Base-by-base conservation (phyloP, 2,113 vertebrate species). In the Oryzias javanicus region DNA sequence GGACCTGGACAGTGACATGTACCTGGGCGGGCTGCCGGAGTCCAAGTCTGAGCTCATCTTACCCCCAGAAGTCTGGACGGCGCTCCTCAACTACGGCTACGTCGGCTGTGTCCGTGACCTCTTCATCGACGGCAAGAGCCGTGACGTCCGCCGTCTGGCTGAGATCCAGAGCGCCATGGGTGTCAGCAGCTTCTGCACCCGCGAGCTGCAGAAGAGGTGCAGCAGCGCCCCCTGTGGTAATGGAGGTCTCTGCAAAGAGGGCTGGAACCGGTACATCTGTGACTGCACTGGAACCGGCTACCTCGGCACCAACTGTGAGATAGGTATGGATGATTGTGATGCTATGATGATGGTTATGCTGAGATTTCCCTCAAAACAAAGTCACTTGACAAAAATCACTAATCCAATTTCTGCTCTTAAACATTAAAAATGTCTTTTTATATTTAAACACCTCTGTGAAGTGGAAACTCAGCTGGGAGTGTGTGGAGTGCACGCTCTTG, bases 201-300 rank as follows among this genome's bases (percentile, higher is more conserved):
- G 95, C 0, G 95, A 97, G 70, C 93, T 92, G 0, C 91, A 94
- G 81, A 94, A 94, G 67, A 91, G 93, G 40, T 97, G 95, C 71
- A 90, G 91, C 18, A 91, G 90, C 0, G 72, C 91, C 4, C 95
- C 95, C 14, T 98, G 95, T 69, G 90, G 80, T 8, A 94, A 95
- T 0, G 91, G 82, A 1, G 95, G 95, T 0, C 48, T 92, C 54
- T 98, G 95, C 78, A 91, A 94, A 4, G 95, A 98, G 76, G 95
- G 95, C 45, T 98, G 95, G 95, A 97, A 96, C 90, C 93, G 95
- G 49, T 95, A 95, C 80, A 86, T 96, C 48, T 97, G 95, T 20
- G 95, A 97, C 62, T 97, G 95, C 80, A 85, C 90, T 1, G 94
- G 93, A 74, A 96, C 94, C 0, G 95, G 95, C 40, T 96, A 89